Evolutionary conservation across 2,113 vertebrate genomes (phyloP).

Genomic region (Sapajus apella): DNA sequence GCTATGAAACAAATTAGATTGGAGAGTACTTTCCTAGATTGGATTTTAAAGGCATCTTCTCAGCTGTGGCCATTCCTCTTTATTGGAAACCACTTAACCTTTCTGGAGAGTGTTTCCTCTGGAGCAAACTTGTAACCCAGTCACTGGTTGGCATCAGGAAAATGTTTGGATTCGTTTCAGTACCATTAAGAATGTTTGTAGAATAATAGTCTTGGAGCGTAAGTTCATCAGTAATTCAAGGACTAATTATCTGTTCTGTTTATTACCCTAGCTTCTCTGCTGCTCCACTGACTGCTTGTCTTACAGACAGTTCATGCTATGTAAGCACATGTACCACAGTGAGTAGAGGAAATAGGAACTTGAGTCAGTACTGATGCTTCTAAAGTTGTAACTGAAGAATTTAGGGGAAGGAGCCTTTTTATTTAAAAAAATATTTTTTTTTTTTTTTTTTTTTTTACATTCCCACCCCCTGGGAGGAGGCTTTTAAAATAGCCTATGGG

Average conservation of each 20-base stretch:
- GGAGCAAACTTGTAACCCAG: background rate
- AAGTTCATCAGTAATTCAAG: conserved; percentile 44
- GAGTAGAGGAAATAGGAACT: background rate
- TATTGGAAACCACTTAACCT: background rate
- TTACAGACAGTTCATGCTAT: background rate
- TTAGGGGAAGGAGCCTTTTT: background rate
- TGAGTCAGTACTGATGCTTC: background rate
- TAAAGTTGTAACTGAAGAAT: background rate
- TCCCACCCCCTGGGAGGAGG: background rate
- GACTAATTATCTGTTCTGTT: conserved; percentile 46
- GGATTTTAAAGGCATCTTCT: background rate
- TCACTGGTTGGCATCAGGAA: background rate
- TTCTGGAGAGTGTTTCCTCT: background rate
- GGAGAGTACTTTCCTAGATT: background rate
- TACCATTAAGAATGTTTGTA: conserved; percentile 5
- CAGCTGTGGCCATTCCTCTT: background rate
- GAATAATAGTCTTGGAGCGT: background rate
- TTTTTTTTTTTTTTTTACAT: background rate
- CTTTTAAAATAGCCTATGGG: background rate
- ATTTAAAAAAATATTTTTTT: background rate
- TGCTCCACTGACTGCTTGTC: background rate
- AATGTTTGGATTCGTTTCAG: conserved; percentile 19
- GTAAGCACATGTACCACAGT: background rate
- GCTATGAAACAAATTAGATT: background rate
- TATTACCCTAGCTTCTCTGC: background rate